Evolutionary conservation across 2,888 invertebrate genomes (phyloP).

Genomic region (Limnephilus rhombicus): DNA sequence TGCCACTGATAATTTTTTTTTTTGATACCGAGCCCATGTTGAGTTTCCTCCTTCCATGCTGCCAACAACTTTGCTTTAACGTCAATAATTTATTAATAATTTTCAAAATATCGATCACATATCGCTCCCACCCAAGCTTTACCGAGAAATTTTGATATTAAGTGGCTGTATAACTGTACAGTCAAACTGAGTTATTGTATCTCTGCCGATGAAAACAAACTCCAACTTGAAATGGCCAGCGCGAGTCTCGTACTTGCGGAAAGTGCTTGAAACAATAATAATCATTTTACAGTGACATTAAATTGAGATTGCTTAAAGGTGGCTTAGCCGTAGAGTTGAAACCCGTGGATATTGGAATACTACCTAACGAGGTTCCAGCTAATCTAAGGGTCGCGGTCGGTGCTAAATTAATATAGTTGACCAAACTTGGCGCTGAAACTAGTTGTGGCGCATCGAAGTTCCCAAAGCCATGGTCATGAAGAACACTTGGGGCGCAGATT

Average conservation of each 20-base stretch:
- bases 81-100: too few relatives aligned
- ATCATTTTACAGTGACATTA: not conserved
- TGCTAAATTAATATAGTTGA: not conserved
- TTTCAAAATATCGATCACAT: too few relatives aligned
- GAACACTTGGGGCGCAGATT: not conserved
- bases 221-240: not conserved
- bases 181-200: too few relatives aligned
- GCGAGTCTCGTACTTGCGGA: not conserved
- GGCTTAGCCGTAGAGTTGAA: not conserved
- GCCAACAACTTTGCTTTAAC: too few relatives aligned
- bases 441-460: not conserved
- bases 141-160: too few relatives aligned
- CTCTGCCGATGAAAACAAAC: not conserved
- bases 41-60: too few relatives aligned
- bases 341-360: not conserved
- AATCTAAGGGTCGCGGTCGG: not conserved
- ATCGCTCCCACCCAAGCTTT: too few relatives aligned
- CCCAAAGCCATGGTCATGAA: not conserved
- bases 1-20: too few relatives aligned
- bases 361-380: not conserved
- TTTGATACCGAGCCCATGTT: too few relatives aligned
- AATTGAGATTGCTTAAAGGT: not conserved
- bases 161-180: too few relatives aligned
- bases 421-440: not conserved
- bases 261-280: not conserved